Evolutionary conservation across 2,888 invertebrate genomes (phyloP).

Genomic region (Xestia ashworthii): DNA sequence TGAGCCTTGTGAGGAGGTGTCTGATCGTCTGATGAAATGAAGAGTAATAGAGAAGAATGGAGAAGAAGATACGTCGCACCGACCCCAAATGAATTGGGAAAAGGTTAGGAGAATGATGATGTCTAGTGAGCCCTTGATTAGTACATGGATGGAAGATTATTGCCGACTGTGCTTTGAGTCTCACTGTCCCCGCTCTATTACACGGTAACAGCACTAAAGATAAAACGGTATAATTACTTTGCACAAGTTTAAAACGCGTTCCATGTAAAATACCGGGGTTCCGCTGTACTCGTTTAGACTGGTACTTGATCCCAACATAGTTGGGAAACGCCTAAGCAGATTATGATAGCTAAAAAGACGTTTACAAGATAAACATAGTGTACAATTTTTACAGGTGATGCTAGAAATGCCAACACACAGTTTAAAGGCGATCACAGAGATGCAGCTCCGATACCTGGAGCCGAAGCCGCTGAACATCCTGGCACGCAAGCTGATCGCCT

Average conservation of each 20-base stretch:
- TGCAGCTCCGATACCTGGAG: constrained; percentile 76
- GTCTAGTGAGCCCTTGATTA: neutral
- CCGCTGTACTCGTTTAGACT: no score
- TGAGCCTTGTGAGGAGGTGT: neutral
- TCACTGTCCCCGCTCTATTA: neutral
- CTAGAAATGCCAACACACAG: constrained; percentile 76
- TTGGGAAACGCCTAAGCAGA: neutral
- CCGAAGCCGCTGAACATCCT: constrained; percentile 80
- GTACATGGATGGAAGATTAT: neutral
- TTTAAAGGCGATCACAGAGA: constrained; percentile 76
- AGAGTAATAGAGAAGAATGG: no score
- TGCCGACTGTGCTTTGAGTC: neutral
- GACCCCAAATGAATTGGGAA: no score
- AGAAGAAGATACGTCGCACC: no score
- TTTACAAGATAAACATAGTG: neutral
- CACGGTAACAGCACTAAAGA: no score
- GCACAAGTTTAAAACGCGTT: neutral
- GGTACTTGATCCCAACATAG: no score
- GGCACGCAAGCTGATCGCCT: constrained; percentile 76
- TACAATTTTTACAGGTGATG: constrained; percentile 77
- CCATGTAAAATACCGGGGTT: neutral
- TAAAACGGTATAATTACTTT: neutral
- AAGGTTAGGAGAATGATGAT: no score
- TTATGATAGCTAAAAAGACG: neutral
- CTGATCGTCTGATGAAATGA: no score